Percentiles rank a stretch among this genome's conserved stretches.
phyloP scores from a whole-genome alignment of 30 jellyfish, hydroid and myxozoan species.

The Hydractinia symbiolongicarpus region DNA sequence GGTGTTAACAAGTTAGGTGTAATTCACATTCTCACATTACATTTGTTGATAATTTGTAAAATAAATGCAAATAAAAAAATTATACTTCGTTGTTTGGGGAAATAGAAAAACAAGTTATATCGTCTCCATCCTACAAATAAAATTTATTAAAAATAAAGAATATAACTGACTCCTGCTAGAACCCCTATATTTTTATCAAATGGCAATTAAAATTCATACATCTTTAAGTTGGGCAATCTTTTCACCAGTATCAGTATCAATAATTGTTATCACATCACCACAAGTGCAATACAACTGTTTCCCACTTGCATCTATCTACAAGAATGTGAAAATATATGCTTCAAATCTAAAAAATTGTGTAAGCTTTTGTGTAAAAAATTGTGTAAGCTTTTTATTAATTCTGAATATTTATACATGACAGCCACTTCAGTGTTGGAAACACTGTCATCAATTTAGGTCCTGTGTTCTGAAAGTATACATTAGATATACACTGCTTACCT shows the following conservation, averaged over 20 bases:
- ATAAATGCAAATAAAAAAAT: too few relatives aligned
- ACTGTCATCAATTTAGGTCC: too few relatives aligned
- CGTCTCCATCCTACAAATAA: constrained; percentile 72
- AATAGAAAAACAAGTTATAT: constrained; percentile 49
- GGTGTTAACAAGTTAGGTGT: too few relatives aligned
- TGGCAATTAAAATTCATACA: constrained; percentile 6
- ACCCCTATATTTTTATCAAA: background rate
- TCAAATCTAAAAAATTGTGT: too few relatives aligned
- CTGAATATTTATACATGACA: too few relatives aligned
- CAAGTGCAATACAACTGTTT: constrained; percentile 50
- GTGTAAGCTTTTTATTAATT: too few relatives aligned
- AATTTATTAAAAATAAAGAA: background rate
- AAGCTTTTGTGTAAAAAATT: too few relatives aligned
- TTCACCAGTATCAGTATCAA: constrained; percentile 44
- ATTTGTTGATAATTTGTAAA: too few relatives aligned
- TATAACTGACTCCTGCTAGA: background rate
- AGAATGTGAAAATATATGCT: background rate
- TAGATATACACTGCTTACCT: too few relatives aligned
- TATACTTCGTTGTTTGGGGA: constrained; percentile 39
- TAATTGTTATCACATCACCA: constrained; percentile 45
- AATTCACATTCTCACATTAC: too few relatives aligned
- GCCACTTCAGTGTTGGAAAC: too few relatives aligned
- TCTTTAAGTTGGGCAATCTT: constrained; percentile 9
- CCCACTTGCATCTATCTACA: constrained; percentile 57
- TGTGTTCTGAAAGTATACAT: too few relatives aligned